phyloP scores from a whole-genome alignment of 1,140 invertebrate species.

The Trichonephila clavata region DNA sequence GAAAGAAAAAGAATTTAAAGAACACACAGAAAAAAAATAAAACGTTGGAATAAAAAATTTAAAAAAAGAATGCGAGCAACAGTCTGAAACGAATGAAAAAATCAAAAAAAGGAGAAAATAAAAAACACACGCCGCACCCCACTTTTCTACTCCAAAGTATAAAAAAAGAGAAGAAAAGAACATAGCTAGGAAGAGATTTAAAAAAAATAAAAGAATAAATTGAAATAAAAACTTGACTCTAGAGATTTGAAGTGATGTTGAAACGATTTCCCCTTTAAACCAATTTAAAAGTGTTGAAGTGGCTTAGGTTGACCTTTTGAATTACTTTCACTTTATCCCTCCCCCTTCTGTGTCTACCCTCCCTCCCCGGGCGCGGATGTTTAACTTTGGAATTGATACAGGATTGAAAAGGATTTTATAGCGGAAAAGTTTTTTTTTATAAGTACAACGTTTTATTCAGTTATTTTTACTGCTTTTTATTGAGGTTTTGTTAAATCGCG shows the following conservation, averaged over 20 bases:
- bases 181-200: conserved; percentile 60
- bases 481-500: conserved; percentile 72
- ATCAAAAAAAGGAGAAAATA: not conserved
- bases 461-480: conserved; percentile 68
- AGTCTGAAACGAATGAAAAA: conserved; percentile 42
- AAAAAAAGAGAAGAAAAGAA: conserved; percentile 58
- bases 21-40: conserved; percentile 34
- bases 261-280: conserved; percentile 76
- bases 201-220: conserved; percentile 63
- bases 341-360: not conserved
- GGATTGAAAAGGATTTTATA: conserved; percentile 77
- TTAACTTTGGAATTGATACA: conserved; percentile 77
- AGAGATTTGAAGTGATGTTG: conserved; percentile 76
- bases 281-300: conserved; percentile 77
- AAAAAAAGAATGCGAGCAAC: conserved; percentile 65
- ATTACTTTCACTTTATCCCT: conserved; percentile 67
- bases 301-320: conserved; percentile 75
- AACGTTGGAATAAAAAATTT: conserved; percentile 35
- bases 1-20: conserved; percentile 14
- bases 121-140: conserved; percentile 40
- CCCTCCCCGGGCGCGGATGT: conserved; percentile 43
- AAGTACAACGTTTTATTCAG: conserved; percentile 72
- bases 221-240: conserved; percentile 74
- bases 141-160: conserved; percentile 1
- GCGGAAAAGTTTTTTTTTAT: conserved; percentile 53